phyloP scores from a whole-genome alignment of 2,797 vertebrate species.

The Schizopygopsis pylzovi region DNA sequence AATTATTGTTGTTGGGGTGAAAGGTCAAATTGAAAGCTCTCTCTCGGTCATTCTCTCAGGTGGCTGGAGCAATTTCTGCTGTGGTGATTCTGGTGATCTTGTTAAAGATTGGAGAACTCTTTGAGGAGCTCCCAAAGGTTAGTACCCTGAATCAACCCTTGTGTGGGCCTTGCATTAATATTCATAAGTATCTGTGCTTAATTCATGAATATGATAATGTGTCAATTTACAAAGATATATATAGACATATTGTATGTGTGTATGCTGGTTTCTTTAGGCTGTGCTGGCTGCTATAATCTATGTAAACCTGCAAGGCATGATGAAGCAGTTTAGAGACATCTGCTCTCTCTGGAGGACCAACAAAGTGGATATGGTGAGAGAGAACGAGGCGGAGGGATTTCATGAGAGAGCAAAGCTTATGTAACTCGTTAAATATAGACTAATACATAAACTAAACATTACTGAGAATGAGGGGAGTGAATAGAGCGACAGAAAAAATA shows the following conservation, averaged over 20 bases:
- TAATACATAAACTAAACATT: conserved; percentile 21
- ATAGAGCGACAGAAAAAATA: neutral
- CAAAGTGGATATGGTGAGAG: conserved; percentile 87
- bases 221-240: conserved; percentile 23
- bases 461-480: neutral
- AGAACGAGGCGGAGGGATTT: neutral
- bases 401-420: neutral
- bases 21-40: conserved; percentile 37
- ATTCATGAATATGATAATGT: conserved; percentile 32
- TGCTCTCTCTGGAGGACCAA: conserved; percentile 85
- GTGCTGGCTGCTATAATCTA: conserved; percentile 88
- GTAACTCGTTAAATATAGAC: conserved; percentile 23
- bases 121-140: conserved; percentile 92
- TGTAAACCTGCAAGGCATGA: conserved; percentile 92
- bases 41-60: conserved; percentile 69
- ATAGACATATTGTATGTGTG: conserved; percentile 24
- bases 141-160: neutral
- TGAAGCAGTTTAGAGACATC: conserved; percentile 89
- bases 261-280: conserved; percentile 75
- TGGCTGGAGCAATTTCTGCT: conserved; percentile 86
- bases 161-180: neutral
- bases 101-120: conserved; percentile 89
- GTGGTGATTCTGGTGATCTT: conserved; percentile 90
- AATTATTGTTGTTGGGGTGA: neutral
- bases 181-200: neutral